Conservation (phyloP, 2,113 vertebrate species). For the Tragelaphus scriptus region DNA sequence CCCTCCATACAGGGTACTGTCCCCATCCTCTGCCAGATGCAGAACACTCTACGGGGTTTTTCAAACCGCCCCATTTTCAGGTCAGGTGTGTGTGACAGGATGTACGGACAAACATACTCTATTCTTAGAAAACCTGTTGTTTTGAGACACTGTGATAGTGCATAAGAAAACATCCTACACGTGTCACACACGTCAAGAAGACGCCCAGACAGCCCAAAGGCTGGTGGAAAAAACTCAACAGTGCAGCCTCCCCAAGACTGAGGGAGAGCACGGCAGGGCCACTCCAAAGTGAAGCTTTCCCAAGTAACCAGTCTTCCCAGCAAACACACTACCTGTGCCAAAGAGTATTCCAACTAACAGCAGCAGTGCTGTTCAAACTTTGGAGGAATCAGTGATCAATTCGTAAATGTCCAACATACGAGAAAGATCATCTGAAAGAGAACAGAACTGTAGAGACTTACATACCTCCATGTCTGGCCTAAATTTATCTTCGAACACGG, state of each 20-base stretch:
- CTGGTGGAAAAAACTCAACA: not conserved
- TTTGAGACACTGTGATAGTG: not conserved
- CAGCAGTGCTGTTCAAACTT: not conserved
- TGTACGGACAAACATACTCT: not conserved
- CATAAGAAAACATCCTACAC: not conserved
- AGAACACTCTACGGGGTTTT: not conserved
- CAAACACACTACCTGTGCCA: not conserved
- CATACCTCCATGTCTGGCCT: constrained; percentile 93
- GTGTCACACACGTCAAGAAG: not conserved
- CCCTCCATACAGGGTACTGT: not conserved
- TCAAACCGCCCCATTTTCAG: not conserved
- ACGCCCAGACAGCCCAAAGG: not conserved
- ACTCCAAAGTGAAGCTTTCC: not conserved
- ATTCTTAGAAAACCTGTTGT: constrained; percentile 2
- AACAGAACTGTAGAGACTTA: constrained; percentile 14
- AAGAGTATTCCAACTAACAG: not conserved
- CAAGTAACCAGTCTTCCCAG: not conserved
- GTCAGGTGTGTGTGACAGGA: not conserved
- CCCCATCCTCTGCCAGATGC: not conserved
- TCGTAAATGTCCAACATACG: not conserved
- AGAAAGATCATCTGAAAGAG: constrained; percentile 13
- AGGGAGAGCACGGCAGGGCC: not conserved
- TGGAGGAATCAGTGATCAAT: not conserved
- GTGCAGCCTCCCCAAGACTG: not conserved
- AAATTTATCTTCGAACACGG: constrained; percentile 96